A percentile compares a stretch with the other conserved stretches of the same genome.
Evolutionary conservation across 2,888 invertebrate species (phyloP).

Genomic region (Harpagoxenus sublaevis): DNA sequence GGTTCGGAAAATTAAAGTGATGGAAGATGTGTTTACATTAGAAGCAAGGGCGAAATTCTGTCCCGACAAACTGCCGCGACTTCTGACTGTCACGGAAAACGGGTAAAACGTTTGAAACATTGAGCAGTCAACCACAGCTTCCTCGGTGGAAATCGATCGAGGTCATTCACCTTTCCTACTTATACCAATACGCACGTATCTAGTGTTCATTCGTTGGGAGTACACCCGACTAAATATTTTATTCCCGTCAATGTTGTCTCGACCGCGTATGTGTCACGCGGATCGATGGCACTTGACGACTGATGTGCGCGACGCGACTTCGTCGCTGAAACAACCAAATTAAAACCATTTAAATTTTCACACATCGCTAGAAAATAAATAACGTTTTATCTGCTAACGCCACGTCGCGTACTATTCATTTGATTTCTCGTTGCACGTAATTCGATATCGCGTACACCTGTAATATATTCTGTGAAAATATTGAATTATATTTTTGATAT

Average conservation of each 20-base stretch:
- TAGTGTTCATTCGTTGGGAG: slow-evolving; percentile 41
- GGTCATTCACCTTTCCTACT: slow-evolving; percentile 49
- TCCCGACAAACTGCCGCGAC: neutral
- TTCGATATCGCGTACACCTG: neutral
- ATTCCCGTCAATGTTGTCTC: slow-evolving; percentile 57
- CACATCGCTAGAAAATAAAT: neutral
- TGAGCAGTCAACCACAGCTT: slow-evolving; percentile 24
- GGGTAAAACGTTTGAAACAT: slow-evolving; percentile 9
- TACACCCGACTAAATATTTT: slow-evolving; percentile 68
- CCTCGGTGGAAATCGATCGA: slow-evolving; percentile 40
- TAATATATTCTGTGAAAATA: neutral
- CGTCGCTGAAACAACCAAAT: slow-evolving; percentile 14
- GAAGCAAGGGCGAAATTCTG: neutral
- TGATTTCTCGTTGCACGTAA: neutral
- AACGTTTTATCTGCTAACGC: neutral
- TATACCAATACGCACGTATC: slow-evolving; percentile 28
- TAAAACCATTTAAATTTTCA: neutral
- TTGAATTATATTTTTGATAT: neutral
- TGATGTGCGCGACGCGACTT: neutral
- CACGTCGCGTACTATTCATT: neutral
- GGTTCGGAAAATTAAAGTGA: neutral
- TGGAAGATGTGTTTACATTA: neutral
- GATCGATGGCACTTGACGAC: slow-evolving; percentile 60
- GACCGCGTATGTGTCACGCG: slow-evolving; percentile 16
- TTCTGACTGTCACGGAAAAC: neutral